Evolutionary conservation across 92 coral and sea anemone species (phyloP).

Genomic region (Umimayanthus kanabou): DNA sequence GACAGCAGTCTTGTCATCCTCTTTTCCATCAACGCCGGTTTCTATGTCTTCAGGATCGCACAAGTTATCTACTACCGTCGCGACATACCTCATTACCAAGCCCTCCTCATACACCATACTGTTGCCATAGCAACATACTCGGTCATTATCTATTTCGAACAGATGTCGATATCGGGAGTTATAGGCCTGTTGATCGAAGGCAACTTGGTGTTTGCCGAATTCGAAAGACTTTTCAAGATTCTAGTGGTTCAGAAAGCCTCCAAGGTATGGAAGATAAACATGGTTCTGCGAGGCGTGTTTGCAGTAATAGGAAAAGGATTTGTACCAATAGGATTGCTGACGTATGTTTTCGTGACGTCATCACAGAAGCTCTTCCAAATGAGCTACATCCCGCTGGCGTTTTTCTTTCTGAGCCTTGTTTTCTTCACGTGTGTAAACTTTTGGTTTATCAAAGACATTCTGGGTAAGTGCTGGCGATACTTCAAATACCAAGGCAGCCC

Average conservation of each 20-base stretch:
- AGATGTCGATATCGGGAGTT: conserved; percentile 77
- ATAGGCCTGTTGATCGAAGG: conserved; percentile 85
- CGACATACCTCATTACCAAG: conserved; percentile 73
- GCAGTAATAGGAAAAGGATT: conserved; percentile 75
- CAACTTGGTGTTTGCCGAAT: conserved; percentile 82
- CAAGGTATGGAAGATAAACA: conserved; percentile 45
- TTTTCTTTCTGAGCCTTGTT: conserved; percentile 89
- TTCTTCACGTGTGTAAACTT: conserved; percentile 82
- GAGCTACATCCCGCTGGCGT: conserved; percentile 87
- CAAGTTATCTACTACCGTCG: conserved; percentile 66
- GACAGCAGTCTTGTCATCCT: conserved; percentile 45
- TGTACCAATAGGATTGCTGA: conserved; percentile 66
- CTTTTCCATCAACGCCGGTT: conserved; percentile 82
- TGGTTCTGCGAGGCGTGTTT: conserved; percentile 48
- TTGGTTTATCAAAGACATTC: conserved; percentile 90
- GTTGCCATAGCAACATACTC: conserved; percentile 75
- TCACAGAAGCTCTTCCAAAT: conserved; percentile 64
- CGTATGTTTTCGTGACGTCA: conserved; percentile 58
- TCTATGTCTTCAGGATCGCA: conserved; percentile 79
- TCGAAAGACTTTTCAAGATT: conserved; percentile 62
- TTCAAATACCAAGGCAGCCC: conserved; percentile 31
- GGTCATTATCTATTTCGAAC: conserved; percentile 64
- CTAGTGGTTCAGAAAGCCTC: conserved; percentile 33
- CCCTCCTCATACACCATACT: conserved; percentile 78
- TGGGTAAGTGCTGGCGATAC: conserved; percentile 53